Evolutionary conservation across 2,113 vertebrate species (phyloP).

Genomic region (Notechis scutatus): DNA sequence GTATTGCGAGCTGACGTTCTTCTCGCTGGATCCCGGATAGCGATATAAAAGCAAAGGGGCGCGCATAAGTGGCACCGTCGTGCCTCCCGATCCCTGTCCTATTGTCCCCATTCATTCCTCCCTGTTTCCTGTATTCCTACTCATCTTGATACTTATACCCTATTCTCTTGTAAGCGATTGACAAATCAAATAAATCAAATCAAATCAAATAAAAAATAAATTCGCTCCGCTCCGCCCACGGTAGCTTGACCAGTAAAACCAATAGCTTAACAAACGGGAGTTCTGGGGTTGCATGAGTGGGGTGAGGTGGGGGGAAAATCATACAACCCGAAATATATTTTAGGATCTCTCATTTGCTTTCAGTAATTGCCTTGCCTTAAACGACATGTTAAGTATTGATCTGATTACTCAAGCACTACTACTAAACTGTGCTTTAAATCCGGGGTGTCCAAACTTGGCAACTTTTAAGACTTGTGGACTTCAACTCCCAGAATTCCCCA

Average conservation of each 20-base stretch:
- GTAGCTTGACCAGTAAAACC: neutral
- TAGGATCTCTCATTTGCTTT: neutral
- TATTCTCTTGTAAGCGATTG: no score
- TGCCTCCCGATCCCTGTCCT: no score
- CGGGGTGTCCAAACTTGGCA: no score
- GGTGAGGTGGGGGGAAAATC: rapidly evolving
- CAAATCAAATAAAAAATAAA: neutral
- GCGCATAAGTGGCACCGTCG: no score
- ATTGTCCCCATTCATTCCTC: no score
- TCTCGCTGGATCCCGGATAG: neutral
- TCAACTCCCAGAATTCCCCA: no score
- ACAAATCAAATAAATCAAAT: no score
- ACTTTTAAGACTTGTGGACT: no score
- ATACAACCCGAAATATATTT: neutral
- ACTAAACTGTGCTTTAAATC: neutral
- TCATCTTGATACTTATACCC: no score
- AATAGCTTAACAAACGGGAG: neutral
- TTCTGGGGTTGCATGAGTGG: neutral
- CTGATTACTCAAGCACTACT: neutral
- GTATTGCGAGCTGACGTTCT: neutral
- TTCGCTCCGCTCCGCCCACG: neutral
- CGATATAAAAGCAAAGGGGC: neutral
- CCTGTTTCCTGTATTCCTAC: no score
- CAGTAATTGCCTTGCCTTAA: neutral
- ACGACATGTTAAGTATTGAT: neutral